A percentile compares a stretch with the other conserved stretches of the same genome.
Evolutionary conservation across 2,113 vertebrate genomes (phyloP).

Genomic region (Genyomyrus donnyi): DNA sequence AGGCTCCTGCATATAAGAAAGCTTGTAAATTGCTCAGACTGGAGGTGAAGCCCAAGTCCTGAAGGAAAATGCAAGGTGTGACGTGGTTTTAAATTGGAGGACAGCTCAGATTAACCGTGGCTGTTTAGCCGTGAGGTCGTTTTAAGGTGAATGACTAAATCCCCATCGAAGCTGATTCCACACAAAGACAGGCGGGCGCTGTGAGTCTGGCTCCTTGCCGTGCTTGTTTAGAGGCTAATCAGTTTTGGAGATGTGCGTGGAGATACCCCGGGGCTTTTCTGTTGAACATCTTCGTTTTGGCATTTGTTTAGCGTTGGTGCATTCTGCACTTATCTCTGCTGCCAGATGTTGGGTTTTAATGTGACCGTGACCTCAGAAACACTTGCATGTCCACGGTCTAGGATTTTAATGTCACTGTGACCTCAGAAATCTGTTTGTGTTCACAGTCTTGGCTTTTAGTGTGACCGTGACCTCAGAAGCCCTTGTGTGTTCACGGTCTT

Average conservation of each 20-base stretch:
- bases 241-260: not conserved
- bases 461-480: not conserved
- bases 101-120: slow-evolving; percentile 18
- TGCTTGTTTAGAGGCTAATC: slow-evolving; percentile 21
- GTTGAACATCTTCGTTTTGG: not conserved
- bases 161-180: slow-evolving; percentile 28
- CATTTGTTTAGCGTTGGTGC: not conserved
- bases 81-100: slow-evolving; percentile 16
- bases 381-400: not conserved
- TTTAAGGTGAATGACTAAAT: slow-evolving; percentile 27
- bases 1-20: not conserved
- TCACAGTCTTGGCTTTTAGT: not conserved
- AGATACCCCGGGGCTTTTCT: not conserved
- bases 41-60: not conserved
- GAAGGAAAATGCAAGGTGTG: not conserved
- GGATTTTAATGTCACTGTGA: not conserved
- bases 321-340: not conserved
- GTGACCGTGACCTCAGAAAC: not conserved
- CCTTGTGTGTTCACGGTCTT: not conserved
- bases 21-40: not conserved
- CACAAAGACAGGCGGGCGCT: slow-evolving; percentile 15
- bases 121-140: slow-evolving; percentile 10
- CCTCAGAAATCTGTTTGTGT: not conserved
- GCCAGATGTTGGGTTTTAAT: not conserved
- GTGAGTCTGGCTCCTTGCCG: slow-evolving; percentile 23